Evolutionary conservation across 2,888 invertebrate genomes (phyloP).

Genomic region (Acheta domesticus): DNA sequence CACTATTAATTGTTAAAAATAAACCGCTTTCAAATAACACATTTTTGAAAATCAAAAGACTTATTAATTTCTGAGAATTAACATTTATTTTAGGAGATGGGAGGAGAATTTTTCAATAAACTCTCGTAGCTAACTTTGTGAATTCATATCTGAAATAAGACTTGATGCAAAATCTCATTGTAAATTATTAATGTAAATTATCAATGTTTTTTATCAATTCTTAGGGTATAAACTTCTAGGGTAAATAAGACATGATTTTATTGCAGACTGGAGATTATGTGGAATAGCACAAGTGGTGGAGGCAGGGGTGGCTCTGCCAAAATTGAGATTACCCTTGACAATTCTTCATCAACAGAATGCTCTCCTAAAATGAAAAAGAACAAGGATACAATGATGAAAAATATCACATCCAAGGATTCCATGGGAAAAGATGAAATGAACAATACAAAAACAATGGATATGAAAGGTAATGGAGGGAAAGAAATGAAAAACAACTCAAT

Average conservation of each 20-base stretch:
- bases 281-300: constrained; percentile 23
- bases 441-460: not conserved
- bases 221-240: not conserved
- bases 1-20: too few species aligned
- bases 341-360: not conserved
- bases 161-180: too few species aligned
- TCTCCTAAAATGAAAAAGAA: not conserved
- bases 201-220: too few species aligned
- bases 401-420: not conserved
- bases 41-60: too few species aligned
- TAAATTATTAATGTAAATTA: too few species aligned
- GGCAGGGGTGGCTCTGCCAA: not conserved
- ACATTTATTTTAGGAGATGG: too few species aligned
- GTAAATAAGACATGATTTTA: constrained; percentile 37
- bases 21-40: too few species aligned
- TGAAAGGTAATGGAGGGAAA: not conserved
- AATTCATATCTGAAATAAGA: too few species aligned
- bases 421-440: not conserved
- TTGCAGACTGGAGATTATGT: not conserved
- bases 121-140: too few species aligned
- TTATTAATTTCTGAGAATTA: too few species aligned
- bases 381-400: not conserved
- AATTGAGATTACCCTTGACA: not conserved
- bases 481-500: not conserved
- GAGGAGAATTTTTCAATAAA: too few species aligned